Evolutionary conservation across 1,140 invertebrate species (phyloP).

Genomic region (Spodoptera frugiperda): DNA sequence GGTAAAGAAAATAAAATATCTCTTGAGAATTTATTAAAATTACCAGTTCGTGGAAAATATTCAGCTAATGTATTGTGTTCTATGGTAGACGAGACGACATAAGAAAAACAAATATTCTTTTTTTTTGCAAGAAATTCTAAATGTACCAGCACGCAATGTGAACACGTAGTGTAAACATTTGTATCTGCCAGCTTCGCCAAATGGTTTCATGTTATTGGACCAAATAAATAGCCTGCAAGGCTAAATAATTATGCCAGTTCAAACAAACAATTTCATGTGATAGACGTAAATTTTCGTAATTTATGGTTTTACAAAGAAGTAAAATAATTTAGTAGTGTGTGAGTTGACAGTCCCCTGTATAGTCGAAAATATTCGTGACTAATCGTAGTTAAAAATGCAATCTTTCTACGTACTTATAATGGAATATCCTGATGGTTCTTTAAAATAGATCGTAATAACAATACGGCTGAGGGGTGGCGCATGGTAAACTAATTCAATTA

Average conservation of each 20-base stretch:
- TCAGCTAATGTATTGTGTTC: constrained; percentile 11
- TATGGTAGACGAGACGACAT: background rate
- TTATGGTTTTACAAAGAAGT: constrained; percentile 8
- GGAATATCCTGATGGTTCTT: constrained; percentile 44
- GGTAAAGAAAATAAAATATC: constrained; percentile 39
- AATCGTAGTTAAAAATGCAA: constrained; percentile 39
- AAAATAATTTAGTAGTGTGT: background rate
- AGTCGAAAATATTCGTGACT: constrained; percentile 27
- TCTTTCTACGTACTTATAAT: constrained; percentile 18
- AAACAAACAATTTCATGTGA: constrained; percentile 32
- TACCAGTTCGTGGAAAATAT: constrained; percentile 4
- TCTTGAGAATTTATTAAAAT: constrained; percentile 2
- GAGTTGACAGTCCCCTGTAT: background rate
- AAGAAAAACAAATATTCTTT: constrained; percentile 7
- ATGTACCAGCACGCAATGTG: constrained; percentile 9
- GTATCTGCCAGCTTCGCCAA: constrained; percentile 50
- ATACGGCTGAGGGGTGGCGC: constrained; percentile 46
- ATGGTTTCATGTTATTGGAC: constrained; percentile 54
- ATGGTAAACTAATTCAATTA: constrained; percentile 58
- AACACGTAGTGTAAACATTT: constrained; percentile 38
- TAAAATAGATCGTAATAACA: constrained; percentile 40
- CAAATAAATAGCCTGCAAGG: constrained; percentile 53
- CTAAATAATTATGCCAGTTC: constrained; percentile 44
- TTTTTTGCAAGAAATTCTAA: constrained; percentile 1
- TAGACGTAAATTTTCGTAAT: constrained; percentile 8